Evolutionary conservation across 23 tunicate species (phyloP).

Genomic region (Ascidia mentula): DNA sequence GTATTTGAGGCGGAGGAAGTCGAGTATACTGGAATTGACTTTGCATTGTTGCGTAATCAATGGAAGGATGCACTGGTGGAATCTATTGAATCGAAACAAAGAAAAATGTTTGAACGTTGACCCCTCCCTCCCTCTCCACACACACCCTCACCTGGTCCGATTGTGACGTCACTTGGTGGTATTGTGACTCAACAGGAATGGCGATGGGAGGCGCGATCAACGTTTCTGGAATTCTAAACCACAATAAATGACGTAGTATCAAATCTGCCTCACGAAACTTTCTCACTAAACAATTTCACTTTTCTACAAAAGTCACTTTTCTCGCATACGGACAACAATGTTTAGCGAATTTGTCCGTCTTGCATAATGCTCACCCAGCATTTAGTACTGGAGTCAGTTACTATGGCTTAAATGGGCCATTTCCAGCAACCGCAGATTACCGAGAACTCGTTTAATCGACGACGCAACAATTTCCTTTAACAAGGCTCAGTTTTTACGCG

Average conservation of each 20-base stretch:
- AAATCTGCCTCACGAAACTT: not conserved
- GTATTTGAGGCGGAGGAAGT: conserved; percentile 20
- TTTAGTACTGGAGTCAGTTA: too few relatives aligned
- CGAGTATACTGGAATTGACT: conserved; percentile 48
- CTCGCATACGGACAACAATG: too few relatives aligned
- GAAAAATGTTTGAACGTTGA: not conserved
- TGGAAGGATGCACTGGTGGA: conserved; percentile 22
- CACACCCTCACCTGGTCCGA: conserved; percentile 28
- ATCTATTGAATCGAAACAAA: conserved; percentile 4
- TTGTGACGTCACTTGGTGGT: conserved; percentile 38
- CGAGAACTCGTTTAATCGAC: not conserved
- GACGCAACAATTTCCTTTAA: not conserved
- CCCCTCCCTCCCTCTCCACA: not conserved
- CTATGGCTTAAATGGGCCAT: not conserved
- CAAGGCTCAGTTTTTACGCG: not conserved
- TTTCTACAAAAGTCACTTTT: too few relatives aligned
- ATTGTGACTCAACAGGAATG: conserved; percentile 55
- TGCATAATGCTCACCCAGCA: too few relatives aligned
- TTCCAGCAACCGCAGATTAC: not conserved
- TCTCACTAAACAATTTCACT: too few relatives aligned
- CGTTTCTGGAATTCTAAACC: conserved; percentile 23
- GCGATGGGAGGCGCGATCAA: conserved; percentile 33
- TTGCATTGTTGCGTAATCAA: conserved; percentile 72
- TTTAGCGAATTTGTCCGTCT: too few relatives aligned
- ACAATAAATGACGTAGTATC: not conserved